These are phyloP conservation scores for Tarsius wallacei DNA, from an alignment of 2,797 vertebrate genomes.

Conservation along the genomic window DNA sequence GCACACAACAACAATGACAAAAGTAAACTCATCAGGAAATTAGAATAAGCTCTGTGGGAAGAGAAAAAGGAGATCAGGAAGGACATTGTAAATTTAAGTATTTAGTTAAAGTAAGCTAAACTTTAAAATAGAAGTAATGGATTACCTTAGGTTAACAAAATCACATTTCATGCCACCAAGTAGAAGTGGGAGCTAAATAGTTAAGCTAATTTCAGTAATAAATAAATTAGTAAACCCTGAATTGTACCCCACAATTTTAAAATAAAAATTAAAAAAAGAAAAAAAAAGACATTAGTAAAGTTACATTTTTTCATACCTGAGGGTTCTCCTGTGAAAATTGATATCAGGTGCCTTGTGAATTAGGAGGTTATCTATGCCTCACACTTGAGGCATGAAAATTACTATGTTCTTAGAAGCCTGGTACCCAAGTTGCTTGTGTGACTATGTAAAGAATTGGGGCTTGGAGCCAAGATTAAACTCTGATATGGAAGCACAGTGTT, in stretches of 20 bases:
- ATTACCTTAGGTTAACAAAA: not conserved
- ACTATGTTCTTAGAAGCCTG: conserved; percentile 54
- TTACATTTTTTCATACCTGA: not conserved
- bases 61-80: not conserved
- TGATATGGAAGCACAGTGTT: not conserved
- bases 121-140: not conserved
- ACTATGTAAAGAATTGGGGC: not conserved
- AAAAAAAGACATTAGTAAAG: not conserved
- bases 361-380: not conserved
- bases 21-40: not conserved
- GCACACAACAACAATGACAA: not conserved
- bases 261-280: too few species aligned
- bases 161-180: not conserved
- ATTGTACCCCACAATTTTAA: too few species aligned
- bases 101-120: not conserved
- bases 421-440: not conserved
- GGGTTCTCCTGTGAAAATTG: conserved; percentile 42
- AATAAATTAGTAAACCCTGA: not conserved
- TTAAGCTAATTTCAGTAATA: not conserved
- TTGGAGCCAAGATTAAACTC: not conserved
- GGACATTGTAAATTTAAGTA: not conserved
- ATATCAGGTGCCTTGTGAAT: not conserved
- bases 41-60: not conserved
- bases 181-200: not conserved
- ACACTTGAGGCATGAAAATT: not conserved